phyloP scores from a whole-genome alignment of 2,797 vertebrate genomes.

The Poliocrania exsul region DNA sequence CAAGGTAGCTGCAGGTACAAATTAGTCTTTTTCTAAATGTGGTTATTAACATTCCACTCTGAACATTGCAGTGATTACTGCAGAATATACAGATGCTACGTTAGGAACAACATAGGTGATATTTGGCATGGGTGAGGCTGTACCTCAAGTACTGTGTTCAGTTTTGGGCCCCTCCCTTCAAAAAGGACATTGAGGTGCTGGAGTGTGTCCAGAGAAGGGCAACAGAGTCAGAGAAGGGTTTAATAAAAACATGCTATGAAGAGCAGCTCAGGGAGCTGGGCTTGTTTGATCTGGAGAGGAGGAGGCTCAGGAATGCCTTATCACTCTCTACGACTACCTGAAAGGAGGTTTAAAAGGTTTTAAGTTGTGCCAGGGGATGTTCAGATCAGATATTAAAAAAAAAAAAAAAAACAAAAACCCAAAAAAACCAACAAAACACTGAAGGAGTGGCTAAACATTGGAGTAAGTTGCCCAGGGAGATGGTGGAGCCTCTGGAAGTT shows the following conservation, averaged over 20 bases:
- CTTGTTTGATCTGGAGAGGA: neutral
- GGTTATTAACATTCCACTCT: neutral
- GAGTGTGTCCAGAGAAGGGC: neutral
- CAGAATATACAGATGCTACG: neutral
- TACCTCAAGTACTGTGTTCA: neutral
- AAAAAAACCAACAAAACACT: too few relatives aligned
- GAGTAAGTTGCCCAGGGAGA: neutral
- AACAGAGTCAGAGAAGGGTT: rapidly evolving
- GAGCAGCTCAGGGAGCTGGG: neutral
- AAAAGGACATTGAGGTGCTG: neutral
- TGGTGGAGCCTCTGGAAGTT: neutral
- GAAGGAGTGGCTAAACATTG: neutral
- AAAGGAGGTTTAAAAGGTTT: neutral
- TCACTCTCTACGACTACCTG: neutral
- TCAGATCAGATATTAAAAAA: neutral
- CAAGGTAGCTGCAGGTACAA: neutral
- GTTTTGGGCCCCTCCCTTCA: neutral
- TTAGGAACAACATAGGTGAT: neutral
- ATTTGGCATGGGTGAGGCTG: neutral
- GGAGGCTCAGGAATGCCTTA: too few relatives aligned
- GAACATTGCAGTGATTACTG: neutral
- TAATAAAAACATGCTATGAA: neutral
- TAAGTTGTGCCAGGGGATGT: neutral
- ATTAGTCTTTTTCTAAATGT: neutral
- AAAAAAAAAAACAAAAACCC: too few relatives aligned